phyloP scores from a whole-genome alignment of 1,140 invertebrate genomes.

The Pachyrhynchus sulphureomaculatus region DNA sequence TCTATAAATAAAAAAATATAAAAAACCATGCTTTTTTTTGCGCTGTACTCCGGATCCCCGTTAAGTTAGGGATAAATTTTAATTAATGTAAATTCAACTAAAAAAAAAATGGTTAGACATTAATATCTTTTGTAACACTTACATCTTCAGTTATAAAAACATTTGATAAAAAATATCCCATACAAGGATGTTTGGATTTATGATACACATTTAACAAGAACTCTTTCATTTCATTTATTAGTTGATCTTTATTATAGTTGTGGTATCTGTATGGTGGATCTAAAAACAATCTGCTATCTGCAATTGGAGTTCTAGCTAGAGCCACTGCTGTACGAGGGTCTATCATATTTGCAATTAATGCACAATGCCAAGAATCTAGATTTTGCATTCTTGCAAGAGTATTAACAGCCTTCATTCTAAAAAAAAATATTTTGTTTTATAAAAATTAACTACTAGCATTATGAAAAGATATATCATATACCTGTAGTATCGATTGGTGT shows the following conservation, averaged over 20 bases:
- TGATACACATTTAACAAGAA: slow-evolving; percentile 58
- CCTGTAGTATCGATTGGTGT: slow-evolving; percentile 33
- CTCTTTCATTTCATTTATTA: slow-evolving; percentile 58
- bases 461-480: not conserved
- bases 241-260: slow-evolving; percentile 52
- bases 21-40: no score
- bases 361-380: slow-evolving; percentile 61
- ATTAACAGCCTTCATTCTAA: slow-evolving; percentile 52
- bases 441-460: not conserved
- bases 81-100: no score
- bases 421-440: slow-evolving; percentile 46
- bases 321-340: slow-evolving; percentile 65
- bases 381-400: slow-evolving; percentile 47
- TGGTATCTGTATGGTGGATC: slow-evolving; percentile 60
- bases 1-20: no score
- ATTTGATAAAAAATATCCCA: slow-evolving; percentile 64
- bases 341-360: slow-evolving; percentile 64
- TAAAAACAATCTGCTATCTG: slow-evolving; percentile 63
- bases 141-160: slow-evolving; percentile 62
- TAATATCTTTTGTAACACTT: slow-evolving; percentile 46
- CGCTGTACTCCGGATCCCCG: no score
- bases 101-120: not conserved
- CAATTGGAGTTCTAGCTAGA: slow-evolving; percentile 59
- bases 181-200: slow-evolving; percentile 61
- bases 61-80: no score